Evolutionary conservation across 1,140 invertebrate species (phyloP), one percentile per base, ranked within the genome.

Genomic region (Alviniconcha marisindica): DNA sequence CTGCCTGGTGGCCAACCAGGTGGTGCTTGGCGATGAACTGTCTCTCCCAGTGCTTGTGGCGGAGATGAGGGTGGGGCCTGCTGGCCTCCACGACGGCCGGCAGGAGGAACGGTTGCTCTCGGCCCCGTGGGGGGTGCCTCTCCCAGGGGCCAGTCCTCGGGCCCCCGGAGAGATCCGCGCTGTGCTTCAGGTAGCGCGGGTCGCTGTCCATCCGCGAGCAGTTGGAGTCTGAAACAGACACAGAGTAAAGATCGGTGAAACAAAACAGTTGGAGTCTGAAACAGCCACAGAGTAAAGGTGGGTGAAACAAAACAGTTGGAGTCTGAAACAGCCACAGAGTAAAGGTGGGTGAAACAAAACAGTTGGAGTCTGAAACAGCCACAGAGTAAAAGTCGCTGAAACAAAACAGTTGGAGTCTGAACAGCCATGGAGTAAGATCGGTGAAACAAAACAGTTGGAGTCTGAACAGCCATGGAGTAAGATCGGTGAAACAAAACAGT

Each of bases 31-130:
- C 40, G 33, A 83, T 28, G 63, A 85, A 82, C 28, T 56, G 76
- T 54, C 82, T 81, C 73, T 85, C 82, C 84, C 84, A 85, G 82
- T 85, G 84, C 66, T 60, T 69, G 69, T 85, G 84, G 12, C 84
- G 81, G 2, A 82, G 82, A 31, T 79, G 48, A 38, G 44, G 36
- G 28, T 40, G 84, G 0, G 54, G 79, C 4, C 14, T 36, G 71
- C 60, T 82, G 31, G 74, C 66, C 40, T 54, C 33, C 10, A 83
- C 3, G 48, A n/a, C 24, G 3, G 38, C 14, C 7, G 78, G 66
- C 33, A 85, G n/a, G 15, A 48, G 28, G 0, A 24, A 3, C 31
- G n/a, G n/a, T n/a, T n/a, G n/a, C n/a, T 77, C 15, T 42, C 36
- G 63, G 31, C 21, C 33, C 40, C 12, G 14, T 5, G 18, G n/a